A percentile compares a stretch with the other conserved stretches of the same genome.
These are phyloP conservation scores for Neoascia interrupta DNA, from an alignment of 2,888 invertebrate genomes.

Conservation along the genomic window DNA sequence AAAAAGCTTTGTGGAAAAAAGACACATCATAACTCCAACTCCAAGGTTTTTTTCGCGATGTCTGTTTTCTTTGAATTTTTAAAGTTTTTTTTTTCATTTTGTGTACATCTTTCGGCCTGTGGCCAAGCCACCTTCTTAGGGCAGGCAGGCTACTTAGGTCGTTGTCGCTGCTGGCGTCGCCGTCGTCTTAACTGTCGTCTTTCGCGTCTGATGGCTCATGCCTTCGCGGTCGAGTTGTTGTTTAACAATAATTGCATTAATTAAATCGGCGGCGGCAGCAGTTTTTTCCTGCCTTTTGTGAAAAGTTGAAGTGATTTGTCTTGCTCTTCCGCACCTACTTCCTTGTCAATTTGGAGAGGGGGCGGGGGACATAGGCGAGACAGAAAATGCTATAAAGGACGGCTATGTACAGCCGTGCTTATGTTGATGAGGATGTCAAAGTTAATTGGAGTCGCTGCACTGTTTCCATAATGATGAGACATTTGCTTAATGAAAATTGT, in stretches of 20 bases:
- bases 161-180: slow-evolving; percentile 48
- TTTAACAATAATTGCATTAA: slow-evolving; percentile 66
- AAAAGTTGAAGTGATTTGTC: no score
- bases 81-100: neutral
- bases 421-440: no score
- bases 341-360: no score
- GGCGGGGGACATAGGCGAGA: no score
- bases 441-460: no score
- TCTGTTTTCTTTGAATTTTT: neutral
- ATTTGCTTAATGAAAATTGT: no score
- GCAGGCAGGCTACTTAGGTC: slow-evolving; percentile 53
- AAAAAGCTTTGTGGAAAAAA: no score
- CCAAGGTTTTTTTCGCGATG: neutral
- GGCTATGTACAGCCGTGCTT: no score
- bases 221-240: slow-evolving; percentile 66
- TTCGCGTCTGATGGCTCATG: slow-evolving; percentile 48
- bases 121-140: slow-evolving; percentile 29
- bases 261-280: slow-evolving; percentile 54
- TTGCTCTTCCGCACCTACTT: no score
- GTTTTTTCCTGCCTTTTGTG: no score
- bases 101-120: neutral
- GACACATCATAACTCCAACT: slow-evolving; percentile 17
- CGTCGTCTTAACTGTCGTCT: slow-evolving; percentile 9
- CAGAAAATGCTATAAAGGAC: no score
- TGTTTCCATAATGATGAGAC: no score